Conservation (phyloP, 2,888 invertebrate genomes). For the Tridacna gigas region DNA sequence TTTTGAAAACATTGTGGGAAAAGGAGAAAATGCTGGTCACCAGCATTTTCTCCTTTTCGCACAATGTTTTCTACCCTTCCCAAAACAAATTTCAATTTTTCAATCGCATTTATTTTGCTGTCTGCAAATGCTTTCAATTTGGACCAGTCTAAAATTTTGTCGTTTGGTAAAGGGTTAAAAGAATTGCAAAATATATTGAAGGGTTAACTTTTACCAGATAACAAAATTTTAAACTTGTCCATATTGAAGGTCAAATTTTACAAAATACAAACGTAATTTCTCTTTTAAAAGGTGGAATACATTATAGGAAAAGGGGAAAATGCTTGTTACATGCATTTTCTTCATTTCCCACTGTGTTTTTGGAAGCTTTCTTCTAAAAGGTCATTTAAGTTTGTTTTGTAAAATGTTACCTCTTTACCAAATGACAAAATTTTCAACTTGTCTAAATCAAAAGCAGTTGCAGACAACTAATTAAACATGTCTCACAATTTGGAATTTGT, state of each 20-base stretch:
- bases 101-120: background rate
- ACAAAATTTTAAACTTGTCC: background rate
- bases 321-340: no score
- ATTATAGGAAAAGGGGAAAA: no score
- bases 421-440: background rate
- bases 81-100: background rate
- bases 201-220: background rate
- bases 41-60: slow-evolving; percentile 15
- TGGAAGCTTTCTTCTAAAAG: no score
- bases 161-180: background rate
- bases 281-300: no score
- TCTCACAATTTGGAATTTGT: background rate
- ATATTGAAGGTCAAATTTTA: no score
- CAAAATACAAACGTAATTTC: no score
- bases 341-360: no score
- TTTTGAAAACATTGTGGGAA: background rate
- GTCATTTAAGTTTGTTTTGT: no score
- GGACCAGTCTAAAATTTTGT: slow-evolving; percentile 3
- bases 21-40: slow-evolving; percentile 3
- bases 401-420: no score
- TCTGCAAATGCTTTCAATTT: background rate
- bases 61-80: slow-evolving; percentile 6
- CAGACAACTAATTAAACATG: background rate
- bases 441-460: background rate
- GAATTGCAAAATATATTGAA: no score